Percentiles rank a stretch among this genome's conserved stretches.
Evolutionary conservation across 2,888 invertebrate species (phyloP).

Genomic region (Caenorhabditis sinica): DNA sequence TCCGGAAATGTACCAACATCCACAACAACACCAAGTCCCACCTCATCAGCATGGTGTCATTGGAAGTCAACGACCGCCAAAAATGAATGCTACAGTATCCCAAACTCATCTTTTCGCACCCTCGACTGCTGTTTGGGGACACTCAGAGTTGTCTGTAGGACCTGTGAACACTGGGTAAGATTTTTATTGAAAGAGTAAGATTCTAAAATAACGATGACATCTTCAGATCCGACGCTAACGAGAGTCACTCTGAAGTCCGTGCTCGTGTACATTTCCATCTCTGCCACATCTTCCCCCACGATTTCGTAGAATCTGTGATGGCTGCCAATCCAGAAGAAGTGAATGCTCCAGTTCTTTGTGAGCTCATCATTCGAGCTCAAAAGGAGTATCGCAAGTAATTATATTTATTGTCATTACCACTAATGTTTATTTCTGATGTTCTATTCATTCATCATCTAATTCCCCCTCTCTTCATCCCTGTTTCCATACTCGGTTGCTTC

Average conservation of each 20-base stretch:
- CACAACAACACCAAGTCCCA: constrained; percentile 24
- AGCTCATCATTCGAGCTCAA: constrained; percentile 74
- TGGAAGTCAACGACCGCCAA: constrained; percentile 34
- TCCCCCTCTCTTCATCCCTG: neutral
- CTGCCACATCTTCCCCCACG: constrained; percentile 91
- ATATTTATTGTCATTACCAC: neutral
- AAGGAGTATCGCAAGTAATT: constrained; percentile 43
- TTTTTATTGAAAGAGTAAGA: neutral
- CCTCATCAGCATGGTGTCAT: constrained; percentile 43
- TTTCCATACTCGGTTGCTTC: constrained; percentile 27
- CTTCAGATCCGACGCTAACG: constrained; percentile 41
- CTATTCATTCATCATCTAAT: neutral
- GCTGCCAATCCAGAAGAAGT: constrained; percentile 92
- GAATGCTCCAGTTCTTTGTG: constrained; percentile 93
- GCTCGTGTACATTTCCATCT: constrained; percentile 90
- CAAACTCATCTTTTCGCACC: constrained; percentile 77
- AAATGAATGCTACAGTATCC: constrained; percentile 45
- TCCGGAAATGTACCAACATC: constrained; percentile 33
- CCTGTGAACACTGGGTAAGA: constrained; percentile 69
- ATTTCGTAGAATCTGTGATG: constrained; percentile 87
- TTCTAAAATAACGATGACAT: neutral
- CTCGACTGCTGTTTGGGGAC: constrained; percentile 79
- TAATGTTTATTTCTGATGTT: constrained; percentile 13
- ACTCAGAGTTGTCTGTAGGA: constrained; percentile 74
- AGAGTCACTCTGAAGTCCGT: constrained; percentile 46